Conservation (phyloP, 1,140 invertebrate genomes). For the Hypothenemus hampei region DNA sequence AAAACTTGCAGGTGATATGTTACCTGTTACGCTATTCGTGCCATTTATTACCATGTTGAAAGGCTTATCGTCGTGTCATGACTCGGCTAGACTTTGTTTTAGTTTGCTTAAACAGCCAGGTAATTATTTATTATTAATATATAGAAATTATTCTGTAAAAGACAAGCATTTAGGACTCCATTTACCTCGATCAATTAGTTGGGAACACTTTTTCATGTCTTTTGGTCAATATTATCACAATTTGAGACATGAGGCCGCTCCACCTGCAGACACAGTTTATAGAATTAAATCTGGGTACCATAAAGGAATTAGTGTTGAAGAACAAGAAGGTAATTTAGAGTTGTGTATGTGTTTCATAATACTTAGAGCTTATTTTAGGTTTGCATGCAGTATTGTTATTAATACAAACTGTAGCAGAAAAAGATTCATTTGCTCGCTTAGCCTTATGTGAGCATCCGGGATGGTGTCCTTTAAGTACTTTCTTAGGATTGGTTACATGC, state of each 20-base stretch:
- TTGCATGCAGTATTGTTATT: conserved; percentile 75
- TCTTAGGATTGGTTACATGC: conserved; percentile 78
- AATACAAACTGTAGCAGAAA: conserved; percentile 67
- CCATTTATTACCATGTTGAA: conserved; percentile 84
- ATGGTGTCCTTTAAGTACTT: conserved; percentile 73
- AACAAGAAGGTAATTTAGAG: conserved; percentile 79
- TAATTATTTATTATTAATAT: too few species aligned
- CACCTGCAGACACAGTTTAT: conserved; percentile 59
- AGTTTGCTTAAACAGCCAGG: conserved; percentile 76
- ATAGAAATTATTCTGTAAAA: too few species aligned
- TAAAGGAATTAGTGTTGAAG: conserved; percentile 71
- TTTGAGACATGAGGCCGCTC: conserved; percentile 62
- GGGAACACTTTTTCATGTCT: conserved; percentile 87
- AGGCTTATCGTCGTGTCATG: conserved; percentile 68
- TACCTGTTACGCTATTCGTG: conserved; percentile 80
- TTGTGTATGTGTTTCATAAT: too few species aligned
- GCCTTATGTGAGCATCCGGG: conserved; percentile 80
- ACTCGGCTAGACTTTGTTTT: conserved; percentile 75
- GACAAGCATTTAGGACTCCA: conserved; percentile 54
- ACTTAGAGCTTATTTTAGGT: conserved; percentile 44
- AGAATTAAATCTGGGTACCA: conserved; percentile 52
- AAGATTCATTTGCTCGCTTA: conserved; percentile 73
- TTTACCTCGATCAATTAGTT: conserved; percentile 58
- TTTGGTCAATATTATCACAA: conserved; percentile 70
- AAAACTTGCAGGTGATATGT: conserved; percentile 73